Percentiles rank a stretch among this genome's conserved stretches.
phyloP scores from a whole-genome alignment of 2,797 vertebrate species.

The Mionectes olivaceus region DNA sequence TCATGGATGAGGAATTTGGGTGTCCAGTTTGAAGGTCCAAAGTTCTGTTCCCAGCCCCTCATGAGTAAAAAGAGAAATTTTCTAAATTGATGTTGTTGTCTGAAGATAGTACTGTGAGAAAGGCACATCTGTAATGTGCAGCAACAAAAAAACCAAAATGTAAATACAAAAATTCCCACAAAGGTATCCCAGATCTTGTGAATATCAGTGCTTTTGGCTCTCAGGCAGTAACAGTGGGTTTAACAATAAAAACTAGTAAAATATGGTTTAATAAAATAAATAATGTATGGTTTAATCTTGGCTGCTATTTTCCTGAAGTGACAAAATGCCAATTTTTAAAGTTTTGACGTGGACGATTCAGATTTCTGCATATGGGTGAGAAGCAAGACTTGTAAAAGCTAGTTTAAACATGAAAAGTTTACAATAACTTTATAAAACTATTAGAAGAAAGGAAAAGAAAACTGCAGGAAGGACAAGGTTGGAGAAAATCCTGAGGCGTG shows the following conservation, averaged over 20 bases:
- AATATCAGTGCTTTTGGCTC: not conserved
- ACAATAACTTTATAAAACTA: not conserved
- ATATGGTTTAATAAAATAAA: not conserved
- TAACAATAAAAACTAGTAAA: not conserved
- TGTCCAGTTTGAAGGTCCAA: not conserved
- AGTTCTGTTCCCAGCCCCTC: not conserved
- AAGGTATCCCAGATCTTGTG: not conserved
- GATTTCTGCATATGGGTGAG: not conserved
- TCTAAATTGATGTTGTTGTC: not conserved
- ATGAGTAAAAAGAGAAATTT: not conserved
- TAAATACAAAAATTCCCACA: not conserved
- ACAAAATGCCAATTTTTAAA: not conserved
- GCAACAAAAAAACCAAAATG: accelerated
- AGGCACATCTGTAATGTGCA: not conserved
- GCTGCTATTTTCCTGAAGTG: not conserved
- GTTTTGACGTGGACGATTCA: not conserved
- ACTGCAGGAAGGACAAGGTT: not conserved
- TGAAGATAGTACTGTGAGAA: not conserved
- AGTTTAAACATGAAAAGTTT: not conserved
- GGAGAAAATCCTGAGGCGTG: not conserved
- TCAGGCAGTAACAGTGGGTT: not conserved
- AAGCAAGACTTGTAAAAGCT: not conserved
- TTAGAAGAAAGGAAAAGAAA: not conserved
- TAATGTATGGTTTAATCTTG: not conserved
- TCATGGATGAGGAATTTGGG: not conserved